Evolutionary conservation across 1,140 invertebrate species (phyloP), one percentile per base, ranked within the genome.

Genomic region (Uloborus diversus): DNA sequence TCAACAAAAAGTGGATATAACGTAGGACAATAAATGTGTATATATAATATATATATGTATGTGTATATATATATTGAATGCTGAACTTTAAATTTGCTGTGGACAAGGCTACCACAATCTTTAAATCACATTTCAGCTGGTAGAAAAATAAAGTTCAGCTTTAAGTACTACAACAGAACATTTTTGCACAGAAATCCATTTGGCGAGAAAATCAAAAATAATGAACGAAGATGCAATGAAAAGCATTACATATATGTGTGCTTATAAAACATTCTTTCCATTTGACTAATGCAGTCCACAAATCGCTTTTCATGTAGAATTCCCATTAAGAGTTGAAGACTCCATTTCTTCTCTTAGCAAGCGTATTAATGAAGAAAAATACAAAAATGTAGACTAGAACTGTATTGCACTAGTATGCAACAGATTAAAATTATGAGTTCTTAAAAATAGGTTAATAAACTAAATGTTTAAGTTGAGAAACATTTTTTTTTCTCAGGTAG

Each of bases 121-220:
- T 71, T 71, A 42, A 59, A 71, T 71, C 69, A 71, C 69, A 71
- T 59, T 59, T 27, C 47, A 71, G 68, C 53, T 42, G 33, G 37
- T 71, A 71, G 33, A 71, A 71, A 71, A 71, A 71, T 59, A 71
- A 71, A 71, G 69, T 71, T 61, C 69, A 71, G 69, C 69, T 42
- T 47, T 37, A 32, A 73, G 30, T 61, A 59, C 35, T 47, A 73
- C 53, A 30, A 69, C 53, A 57, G 23, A 70, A 3, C 33, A 73
- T 13, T 35, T 70, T 33, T 27, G 49, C 68, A 14, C 51, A 61
- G 32, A 42, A 68, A 49, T 30, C 53, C 20, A n/a, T 30, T 56
- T 70, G 56, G 68, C 32, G 49, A 65, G 35, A 27, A 42, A 61
- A 73, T 73, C 56, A 73, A 33, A 23, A n/a, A 37, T 27, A 61